Evolutionary conservation across 2,888 invertebrate genomes (phyloP).

Genomic region (Apotomis turbidana): DNA sequence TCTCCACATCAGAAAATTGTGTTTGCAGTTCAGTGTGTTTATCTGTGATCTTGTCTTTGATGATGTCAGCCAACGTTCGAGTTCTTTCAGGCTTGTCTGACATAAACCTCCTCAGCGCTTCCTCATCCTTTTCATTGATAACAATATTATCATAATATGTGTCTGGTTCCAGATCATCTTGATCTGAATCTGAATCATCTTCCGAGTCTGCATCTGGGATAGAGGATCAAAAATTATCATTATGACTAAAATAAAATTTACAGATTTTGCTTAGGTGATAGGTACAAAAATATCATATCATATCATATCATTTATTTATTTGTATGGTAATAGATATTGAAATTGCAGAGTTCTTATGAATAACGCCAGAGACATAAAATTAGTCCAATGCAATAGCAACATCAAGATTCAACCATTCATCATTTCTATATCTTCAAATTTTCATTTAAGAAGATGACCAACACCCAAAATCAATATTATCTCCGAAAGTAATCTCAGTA

Average conservation of each 20-base stretch:
- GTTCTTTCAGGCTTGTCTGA: slow-evolving; percentile 78
- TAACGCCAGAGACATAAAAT: too few species aligned
- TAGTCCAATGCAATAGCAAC: too few species aligned
- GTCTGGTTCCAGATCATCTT: slow-evolving; percentile 82
- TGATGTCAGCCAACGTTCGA: slow-evolving; percentile 93
- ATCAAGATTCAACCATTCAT: too few species aligned
- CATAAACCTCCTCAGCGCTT: slow-evolving; percentile 92
- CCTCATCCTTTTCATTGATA: slow-evolving; percentile 94
- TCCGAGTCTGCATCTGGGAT: slow-evolving; percentile 68
- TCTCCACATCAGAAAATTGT: slow-evolving; percentile 91
- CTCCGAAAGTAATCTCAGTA: too few species aligned
- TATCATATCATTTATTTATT: too few species aligned
- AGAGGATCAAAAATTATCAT: slow-evolving; percentile 33
- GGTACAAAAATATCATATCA: too few species aligned
- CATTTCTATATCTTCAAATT: too few species aligned
- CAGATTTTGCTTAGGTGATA: too few species aligned
- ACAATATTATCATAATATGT: slow-evolving; percentile 88
- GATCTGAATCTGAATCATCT: slow-evolving; percentile 79
- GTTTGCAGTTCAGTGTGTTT: slow-evolving; percentile 95
- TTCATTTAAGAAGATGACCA: too few species aligned
- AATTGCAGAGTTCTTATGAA: too few species aligned
- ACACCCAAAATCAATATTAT: too few species aligned
- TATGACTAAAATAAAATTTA: neutral
- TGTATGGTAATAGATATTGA: too few species aligned
- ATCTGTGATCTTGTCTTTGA: slow-evolving; percentile 96